Conservation (phyloP, 2,888 invertebrate species). For the Ypsolopha sequella region DNA sequence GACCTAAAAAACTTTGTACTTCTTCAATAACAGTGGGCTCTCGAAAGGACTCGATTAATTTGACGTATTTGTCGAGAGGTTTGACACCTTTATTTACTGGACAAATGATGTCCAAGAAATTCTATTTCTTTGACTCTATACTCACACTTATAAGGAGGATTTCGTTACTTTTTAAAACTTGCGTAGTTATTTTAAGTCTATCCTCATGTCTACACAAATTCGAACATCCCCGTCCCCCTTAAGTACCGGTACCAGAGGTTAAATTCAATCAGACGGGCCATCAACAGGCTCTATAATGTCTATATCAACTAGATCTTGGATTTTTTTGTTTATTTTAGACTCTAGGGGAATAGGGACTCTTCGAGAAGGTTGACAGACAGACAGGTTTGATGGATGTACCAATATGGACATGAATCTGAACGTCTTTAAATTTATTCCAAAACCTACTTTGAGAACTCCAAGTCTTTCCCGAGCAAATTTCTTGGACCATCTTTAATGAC, state of each 20-base stretch:
- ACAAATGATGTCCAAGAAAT: slow-evolving; percentile 8
- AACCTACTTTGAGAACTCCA: not conserved
- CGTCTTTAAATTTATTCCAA: not conserved
- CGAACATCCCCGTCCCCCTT: slow-evolving; percentile 9
- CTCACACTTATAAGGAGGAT: slow-evolving; percentile 1
- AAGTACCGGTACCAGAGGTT: slow-evolving; percentile 11
- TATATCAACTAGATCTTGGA: not conserved
- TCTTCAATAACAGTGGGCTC: slow-evolving; percentile 14
- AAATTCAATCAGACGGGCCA: slow-evolving; percentile 8
- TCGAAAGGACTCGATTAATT: slow-evolving; percentile 11
- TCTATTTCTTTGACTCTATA: not conserved
- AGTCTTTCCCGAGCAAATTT: slow-evolving; percentile 3
- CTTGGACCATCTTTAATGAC: slow-evolving; percentile 1
- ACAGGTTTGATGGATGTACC: not conserved
- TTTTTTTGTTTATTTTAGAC: not conserved
- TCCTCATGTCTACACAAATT: slow-evolving; percentile 13
- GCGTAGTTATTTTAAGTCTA: not conserved
- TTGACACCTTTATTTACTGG: slow-evolving; percentile 10
- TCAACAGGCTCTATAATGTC: not conserved
- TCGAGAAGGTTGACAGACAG: not conserved
- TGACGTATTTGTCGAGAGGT: slow-evolving; percentile 15
- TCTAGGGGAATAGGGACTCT: slow-evolving; percentile 1
- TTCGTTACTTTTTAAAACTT: slow-evolving; percentile 1
- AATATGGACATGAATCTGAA: not conserved
- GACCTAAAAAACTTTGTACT: slow-evolving; percentile 20